These are phyloP conservation scores for Podarcis raffonei DNA, from an alignment of 2,113 vertebrate genomes.

Conservation along the genomic window DNA sequence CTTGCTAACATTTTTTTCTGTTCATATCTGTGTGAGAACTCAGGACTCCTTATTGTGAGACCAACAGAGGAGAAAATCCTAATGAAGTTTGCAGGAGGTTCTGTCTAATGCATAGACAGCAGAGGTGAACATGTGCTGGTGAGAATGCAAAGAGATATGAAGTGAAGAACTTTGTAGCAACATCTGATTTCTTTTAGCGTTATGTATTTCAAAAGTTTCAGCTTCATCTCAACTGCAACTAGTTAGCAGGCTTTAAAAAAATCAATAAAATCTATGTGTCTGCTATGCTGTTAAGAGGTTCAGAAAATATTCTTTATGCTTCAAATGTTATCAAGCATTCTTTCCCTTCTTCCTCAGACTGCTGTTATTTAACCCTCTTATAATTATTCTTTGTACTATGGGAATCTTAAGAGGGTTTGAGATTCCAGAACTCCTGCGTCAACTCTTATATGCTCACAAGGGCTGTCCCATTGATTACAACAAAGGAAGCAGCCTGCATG, in stretches of 20 bases:
- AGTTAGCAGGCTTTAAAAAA: neutral
- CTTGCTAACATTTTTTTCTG: neutral
- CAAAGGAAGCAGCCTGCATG: no score
- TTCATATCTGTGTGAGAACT: neutral
- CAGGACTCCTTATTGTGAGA: neutral
- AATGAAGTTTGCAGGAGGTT: constrained; percentile 20
- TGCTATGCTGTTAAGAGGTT: neutral
- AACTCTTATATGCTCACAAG: neutral
- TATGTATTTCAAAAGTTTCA: constrained; percentile 13
- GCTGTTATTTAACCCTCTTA: constrained; percentile 5
- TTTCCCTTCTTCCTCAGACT: neutral
- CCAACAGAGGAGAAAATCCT: constrained; percentile 18
- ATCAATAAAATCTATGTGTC: neutral
- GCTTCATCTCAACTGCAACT: constrained; percentile 10
- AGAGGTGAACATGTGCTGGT: neutral
- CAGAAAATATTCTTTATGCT: neutral
- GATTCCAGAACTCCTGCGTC: neutral
- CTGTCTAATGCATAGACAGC: constrained; percentile 1
- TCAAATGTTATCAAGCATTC: neutral
- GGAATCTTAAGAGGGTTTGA: neutral
- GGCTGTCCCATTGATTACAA: neutral
- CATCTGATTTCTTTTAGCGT: constrained; percentile 37
- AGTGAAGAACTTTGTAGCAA: constrained; percentile 30
- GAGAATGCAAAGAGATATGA: constrained; percentile 16
- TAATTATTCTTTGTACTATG: constrained; percentile 1